Percentiles rank a stretch among this genome's conserved stretches.
These are phyloP conservation scores for Epinephelus malabaricus DNA, from an alignment of 2,797 vertebrate species.

Conservation along the genomic window DNA sequence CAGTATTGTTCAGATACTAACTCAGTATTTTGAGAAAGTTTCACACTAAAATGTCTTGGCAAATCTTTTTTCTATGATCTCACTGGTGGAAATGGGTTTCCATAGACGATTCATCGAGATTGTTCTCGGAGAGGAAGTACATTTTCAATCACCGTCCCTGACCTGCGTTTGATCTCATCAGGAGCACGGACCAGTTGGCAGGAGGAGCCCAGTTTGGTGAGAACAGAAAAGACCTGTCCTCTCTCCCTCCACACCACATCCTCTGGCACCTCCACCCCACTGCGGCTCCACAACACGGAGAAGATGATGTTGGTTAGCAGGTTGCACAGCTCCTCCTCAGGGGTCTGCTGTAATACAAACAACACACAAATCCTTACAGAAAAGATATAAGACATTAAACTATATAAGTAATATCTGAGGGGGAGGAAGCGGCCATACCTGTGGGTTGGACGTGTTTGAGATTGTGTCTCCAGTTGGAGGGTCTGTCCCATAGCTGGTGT, in stretches of 20 bases:
- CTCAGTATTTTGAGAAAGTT: too few relatives aligned
- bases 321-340: slow-evolving; percentile 97
- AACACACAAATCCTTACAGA: not conserved
- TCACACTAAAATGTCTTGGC: too few relatives aligned
- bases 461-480: slow-evolving; percentile 88
- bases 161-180: slow-evolving; percentile 98
- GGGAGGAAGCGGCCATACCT: slow-evolving; percentile 81
- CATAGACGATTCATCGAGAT: too few relatives aligned
- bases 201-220: slow-evolving; percentile 95
- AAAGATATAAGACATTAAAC: slow-evolving; percentile 3
- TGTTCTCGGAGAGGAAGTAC: not conserved
- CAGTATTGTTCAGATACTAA: too few relatives aligned
- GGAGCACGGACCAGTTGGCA: slow-evolving; percentile 93
- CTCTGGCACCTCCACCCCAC: slow-evolving; percentile 88
- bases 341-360: slow-evolving; percentile 87
- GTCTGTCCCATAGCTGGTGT: slow-evolving; percentile 91
- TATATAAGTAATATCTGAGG: not conserved
- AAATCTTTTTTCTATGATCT: too few relatives aligned
- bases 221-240: slow-evolving; percentile 97
- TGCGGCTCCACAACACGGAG: slow-evolving; percentile 93
- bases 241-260: slow-evolving; percentile 93
- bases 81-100: too few relatives aligned
- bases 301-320: slow-evolving; percentile 96
- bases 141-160: not conserved
- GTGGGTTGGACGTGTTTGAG: slow-evolving; percentile 97